Evolutionary conservation across 1,140 invertebrate genomes (phyloP), one percentile per base, ranked within the genome.

Genomic region (Triops cancriformis): DNA sequence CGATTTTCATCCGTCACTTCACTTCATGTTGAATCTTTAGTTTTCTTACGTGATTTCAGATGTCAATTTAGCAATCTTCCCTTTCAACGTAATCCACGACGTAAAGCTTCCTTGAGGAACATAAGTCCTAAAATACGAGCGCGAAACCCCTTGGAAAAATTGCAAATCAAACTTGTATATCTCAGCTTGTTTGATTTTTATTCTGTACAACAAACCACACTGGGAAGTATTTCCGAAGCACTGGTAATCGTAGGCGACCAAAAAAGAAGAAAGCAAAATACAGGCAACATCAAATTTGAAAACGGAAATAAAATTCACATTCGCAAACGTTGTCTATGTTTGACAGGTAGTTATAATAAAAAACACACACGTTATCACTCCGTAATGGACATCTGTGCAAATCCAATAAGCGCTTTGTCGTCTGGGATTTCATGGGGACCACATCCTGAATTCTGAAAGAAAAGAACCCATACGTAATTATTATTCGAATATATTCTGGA

Each of bases 401-500:
- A 98, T 82, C 97, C 97, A 83, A 98, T 91, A 78, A 99, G 87
- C 11, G 95, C 92, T 81, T 96, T 95, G 83, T 98, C 96, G 86
- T 98, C 96, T 23, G 93, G 90, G 27, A 92, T 89, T 88, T 97
- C 95, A 82, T 92, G 92, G 26, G 89, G 87, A 79, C 90, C 91
- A 80, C 90, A 89, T 73, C 91, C 91, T 43, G 94, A 94, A 85
- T 91, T 95, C 93, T 95, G 86, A 77, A 89, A 89, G 2, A 37
- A 81, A 80, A 82, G 81, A 82, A 82, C 80, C 79, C 79, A 80
- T 51, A 37, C 31, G 2, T 45, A 28, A 9, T 73, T 10, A 74
- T 12, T 28, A 37, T 43, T 42, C 43, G 41, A 45, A 73, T 26
- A 41, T 37, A 80, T n/a, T 42, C 18, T 26, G 43, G 31, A 75